phyloP scores from a whole-genome alignment of 2,888 invertebrate species.

The Erynnis tages region DNA sequence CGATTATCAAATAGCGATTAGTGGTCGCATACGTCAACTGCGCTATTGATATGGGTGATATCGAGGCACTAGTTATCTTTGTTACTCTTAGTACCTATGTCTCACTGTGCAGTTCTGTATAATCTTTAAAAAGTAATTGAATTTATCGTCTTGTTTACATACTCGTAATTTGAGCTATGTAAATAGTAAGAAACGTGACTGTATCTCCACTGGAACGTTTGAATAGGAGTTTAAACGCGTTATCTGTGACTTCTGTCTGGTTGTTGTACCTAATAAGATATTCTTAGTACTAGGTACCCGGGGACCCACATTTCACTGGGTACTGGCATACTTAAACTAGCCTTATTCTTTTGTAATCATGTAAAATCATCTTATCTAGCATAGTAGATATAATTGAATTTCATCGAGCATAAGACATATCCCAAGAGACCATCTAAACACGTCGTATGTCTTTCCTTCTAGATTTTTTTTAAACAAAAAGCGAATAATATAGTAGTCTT shows the following conservation, averaged over 20 bases:
- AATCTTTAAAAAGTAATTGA: constrained; percentile 13
- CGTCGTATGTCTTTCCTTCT: too few species aligned
- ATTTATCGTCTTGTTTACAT: constrained; percentile 1
- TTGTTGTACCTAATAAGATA: too few species aligned
- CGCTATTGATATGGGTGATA: constrained; percentile 25
- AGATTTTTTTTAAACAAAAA: too few species aligned
- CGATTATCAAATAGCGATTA: constrained; percentile 42
- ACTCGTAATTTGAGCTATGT: background rate
- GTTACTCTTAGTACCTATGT: background rate
- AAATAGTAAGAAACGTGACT: background rate
- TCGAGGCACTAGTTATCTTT: background rate
- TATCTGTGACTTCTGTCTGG: background rate
- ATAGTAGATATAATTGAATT: too few species aligned
- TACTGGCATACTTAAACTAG: too few species aligned
- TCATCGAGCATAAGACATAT: too few species aligned
- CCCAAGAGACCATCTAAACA: too few species aligned
- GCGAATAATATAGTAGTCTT: too few species aligned
- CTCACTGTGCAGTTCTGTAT: background rate
- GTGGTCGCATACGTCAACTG: constrained; percentile 20
- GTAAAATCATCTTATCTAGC: too few species aligned
- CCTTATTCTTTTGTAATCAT: too few species aligned
- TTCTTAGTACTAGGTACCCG: too few species aligned
- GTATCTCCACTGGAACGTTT: background rate
- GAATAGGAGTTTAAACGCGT: background rate
- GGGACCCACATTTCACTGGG: too few species aligned